Evolutionary conservation across 2,888 invertebrate species (phyloP).

Genomic region (Amphipyra berbera): DNA sequence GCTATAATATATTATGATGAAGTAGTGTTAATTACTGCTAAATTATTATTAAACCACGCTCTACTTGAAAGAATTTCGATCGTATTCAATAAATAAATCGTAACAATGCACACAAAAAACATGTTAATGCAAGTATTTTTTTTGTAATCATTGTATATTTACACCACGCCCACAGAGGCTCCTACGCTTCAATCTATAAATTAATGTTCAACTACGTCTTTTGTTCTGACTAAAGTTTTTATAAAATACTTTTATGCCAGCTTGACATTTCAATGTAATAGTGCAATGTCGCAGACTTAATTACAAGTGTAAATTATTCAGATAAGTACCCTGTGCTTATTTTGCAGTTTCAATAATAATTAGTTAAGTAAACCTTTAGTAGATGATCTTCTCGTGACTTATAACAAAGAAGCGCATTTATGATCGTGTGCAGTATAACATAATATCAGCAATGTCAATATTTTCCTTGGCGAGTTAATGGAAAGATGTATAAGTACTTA

Average conservation of each 20-base stretch:
- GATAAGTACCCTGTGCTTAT: no score
- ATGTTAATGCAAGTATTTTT: constrained; percentile 44
- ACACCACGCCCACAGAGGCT: constrained; percentile 70
- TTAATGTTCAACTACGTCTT: constrained; percentile 63
- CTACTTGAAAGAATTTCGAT: constrained; percentile 3
- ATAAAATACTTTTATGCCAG: constrained; percentile 12
- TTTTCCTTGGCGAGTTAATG: constrained; percentile 18
- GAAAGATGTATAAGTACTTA: neutral
- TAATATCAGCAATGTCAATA: constrained; percentile 19
- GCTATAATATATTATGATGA: no score
- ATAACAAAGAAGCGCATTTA: constrained; percentile 3
- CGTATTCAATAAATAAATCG: neutral
- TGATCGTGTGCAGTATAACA: constrained; percentile 1
- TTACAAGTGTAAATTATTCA: no score
- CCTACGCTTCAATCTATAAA: constrained; percentile 61
- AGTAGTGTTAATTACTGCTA: no score
- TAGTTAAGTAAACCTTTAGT: no score
- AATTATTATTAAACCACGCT: neutral
- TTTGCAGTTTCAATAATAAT: no score
- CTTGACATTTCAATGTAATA: constrained; percentile 1
- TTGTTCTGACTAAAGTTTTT: constrained; percentile 41
- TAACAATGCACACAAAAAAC: constrained; percentile 35
- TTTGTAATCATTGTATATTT: constrained; percentile 62
- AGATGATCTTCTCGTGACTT: neutral
- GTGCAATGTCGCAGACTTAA: neutral